phyloP scores from a whole-genome alignment of 64 coral and sea anemone species.

The Trachythela sp. region DNA sequence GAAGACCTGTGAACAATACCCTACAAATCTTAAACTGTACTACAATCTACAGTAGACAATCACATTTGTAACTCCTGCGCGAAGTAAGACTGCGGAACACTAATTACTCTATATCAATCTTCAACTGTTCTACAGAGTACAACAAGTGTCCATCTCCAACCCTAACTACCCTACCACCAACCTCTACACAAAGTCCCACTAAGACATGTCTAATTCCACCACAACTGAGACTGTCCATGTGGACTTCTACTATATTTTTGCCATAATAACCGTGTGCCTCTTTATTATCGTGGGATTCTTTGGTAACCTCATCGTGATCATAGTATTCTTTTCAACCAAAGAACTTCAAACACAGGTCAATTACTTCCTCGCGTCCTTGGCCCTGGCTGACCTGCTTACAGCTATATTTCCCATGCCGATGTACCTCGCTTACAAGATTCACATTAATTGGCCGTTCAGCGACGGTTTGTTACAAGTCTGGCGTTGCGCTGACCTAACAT shows the following conservation, averaged over 20 bases:
- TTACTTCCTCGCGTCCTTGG: background rate
- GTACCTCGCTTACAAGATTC: background rate
- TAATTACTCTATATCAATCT: too few species aligned
- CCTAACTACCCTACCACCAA: background rate
- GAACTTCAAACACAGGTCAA: slow-evolving; percentile 2
- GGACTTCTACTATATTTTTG: background rate
- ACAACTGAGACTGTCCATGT: background rate
- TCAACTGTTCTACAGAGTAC: background rate
- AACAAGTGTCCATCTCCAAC: background rate
- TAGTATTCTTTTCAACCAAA: background rate
- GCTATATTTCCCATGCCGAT: background rate
- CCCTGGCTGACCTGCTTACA: background rate
- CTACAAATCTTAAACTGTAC: too few species aligned
- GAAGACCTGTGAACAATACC: too few species aligned
- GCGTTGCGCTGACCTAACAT: background rate
- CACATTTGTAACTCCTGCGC: too few species aligned
- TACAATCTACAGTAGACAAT: too few species aligned
- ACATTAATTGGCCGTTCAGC: background rate
- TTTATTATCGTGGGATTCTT: background rate
- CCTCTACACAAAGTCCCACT: background rate
- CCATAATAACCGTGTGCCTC: background rate
- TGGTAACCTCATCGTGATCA: background rate
- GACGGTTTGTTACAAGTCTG: background rate
- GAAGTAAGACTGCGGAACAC: too few species aligned
- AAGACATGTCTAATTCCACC: background rate